Conservation (phyloP, 1,140 invertebrate species). For the Drosophila willistoni region DNA sequence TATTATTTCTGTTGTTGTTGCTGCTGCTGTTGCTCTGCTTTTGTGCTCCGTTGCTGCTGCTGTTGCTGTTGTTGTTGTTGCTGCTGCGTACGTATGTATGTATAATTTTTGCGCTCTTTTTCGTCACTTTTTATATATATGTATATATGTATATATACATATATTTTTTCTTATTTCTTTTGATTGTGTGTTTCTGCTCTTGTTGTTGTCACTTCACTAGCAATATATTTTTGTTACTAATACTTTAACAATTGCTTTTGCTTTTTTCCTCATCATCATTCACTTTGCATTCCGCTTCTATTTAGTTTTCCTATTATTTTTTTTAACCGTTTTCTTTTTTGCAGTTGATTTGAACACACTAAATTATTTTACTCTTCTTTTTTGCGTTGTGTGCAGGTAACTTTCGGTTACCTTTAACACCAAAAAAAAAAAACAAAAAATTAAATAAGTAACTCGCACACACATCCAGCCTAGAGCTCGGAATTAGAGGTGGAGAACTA, state of each 20-base stretch:
- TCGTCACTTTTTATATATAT: slow-evolving; percentile 22
- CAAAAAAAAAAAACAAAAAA: slow-evolving; percentile 13
- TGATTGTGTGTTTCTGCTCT: slow-evolving; percentile 32
- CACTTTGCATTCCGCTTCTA: slow-evolving; percentile 45
- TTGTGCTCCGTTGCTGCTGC: slow-evolving; percentile 6
- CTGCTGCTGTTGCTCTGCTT: slow-evolving; percentile 10
- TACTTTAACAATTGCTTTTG: slow-evolving; percentile 51
- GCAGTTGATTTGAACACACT: slow-evolving; percentile 34
- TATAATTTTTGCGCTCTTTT: slow-evolving; percentile 43
- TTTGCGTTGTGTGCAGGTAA: slow-evolving; percentile 12
- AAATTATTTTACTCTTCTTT: slow-evolving; percentile 19
- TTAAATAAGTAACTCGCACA: neutral
- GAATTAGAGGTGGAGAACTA: too few relatives aligned
- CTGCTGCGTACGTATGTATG: slow-evolving; percentile 25
- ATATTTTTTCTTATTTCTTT: slow-evolving; percentile 27
- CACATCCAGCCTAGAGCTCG: too few relatives aligned
- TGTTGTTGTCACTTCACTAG: slow-evolving; percentile 60
- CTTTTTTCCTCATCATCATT: slow-evolving; percentile 57
- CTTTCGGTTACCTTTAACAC: neutral
- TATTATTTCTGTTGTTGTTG: slow-evolving; percentile 37
- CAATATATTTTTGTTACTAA: slow-evolving; percentile 55
- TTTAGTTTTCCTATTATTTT: too few relatives aligned
- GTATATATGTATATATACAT: neutral
- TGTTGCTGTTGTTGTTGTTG: slow-evolving; percentile 18
- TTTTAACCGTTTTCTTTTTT: neutral